Evolutionary conservation across 1,140 invertebrate species (phyloP).

Genomic region (Gryllus bimaculatus): DNA sequence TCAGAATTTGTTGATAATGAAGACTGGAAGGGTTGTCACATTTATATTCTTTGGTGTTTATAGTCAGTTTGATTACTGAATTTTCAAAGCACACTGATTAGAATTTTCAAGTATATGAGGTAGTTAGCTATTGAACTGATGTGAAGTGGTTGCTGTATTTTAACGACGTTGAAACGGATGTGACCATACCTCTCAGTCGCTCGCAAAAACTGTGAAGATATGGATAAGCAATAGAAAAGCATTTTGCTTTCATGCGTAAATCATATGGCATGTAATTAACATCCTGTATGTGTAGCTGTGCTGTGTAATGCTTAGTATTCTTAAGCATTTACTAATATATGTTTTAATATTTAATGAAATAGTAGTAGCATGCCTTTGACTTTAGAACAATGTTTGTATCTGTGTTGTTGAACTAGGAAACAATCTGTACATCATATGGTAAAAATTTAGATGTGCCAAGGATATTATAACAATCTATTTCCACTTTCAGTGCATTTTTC

Average conservation of each 20-base stretch:
- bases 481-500: not conserved
- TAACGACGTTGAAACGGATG: not conserved
- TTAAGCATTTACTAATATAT: constrained; percentile 1
- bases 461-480: not conserved
- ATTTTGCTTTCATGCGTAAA: constrained; percentile 2
- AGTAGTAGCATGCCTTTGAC: not conserved
- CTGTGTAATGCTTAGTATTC: constrained; percentile 1
- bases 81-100: not conserved
- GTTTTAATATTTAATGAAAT: not conserved
- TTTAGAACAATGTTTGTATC: not conserved
- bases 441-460: not conserved
- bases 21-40: constrained; percentile 3
- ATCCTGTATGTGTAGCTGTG: not conserved
- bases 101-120: not conserved
- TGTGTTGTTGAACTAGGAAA: not conserved
- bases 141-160: not conserved
- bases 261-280: not conserved
- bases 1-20: constrained; percentile 1
- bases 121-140: not conserved
- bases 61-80: not conserved
- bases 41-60: not conserved
- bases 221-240: not conserved
- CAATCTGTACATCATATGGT: not conserved
- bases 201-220: constrained; percentile 2
- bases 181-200: constrained; percentile 2